Evolutionary conservation across 2,888 invertebrate species (phyloP), one percentile per base, ranked within the genome.

Genomic region (Machimus atricapillus): DNA sequence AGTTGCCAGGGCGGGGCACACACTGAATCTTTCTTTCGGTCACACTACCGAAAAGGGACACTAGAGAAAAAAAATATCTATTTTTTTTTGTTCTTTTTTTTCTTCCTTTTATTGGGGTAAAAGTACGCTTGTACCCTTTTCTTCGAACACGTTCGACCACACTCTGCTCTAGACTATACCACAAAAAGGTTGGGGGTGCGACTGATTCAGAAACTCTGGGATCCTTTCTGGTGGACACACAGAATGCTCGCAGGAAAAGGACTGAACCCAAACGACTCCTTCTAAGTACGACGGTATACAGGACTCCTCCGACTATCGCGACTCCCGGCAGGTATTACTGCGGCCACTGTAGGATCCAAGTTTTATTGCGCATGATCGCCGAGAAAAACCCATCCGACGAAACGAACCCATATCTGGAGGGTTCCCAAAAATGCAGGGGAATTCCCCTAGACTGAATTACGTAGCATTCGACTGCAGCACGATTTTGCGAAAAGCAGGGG

Each of bases 241-340:
- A 87, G 76, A 31, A 87, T 81, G 88, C 85, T 85, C 74, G 87
- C 85, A 85, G 85, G 79, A 85, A 87, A 88, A 88, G 85, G 87
- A 88, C 88, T 88, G 87, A 87, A 76, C 76, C 86, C 82, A 83
- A 40, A 66, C 82, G 66, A 31, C 58, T 83, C 79, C 52, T 79
- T 14, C 79, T 79, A 79, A 79, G 82, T 23, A 85, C 74, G 74
- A 34, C 85, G n/a, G 12, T 74, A 85, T 74, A 85, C 85, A 85
- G 85, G 85, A 85, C 12, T 56, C 31, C 34, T 52, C n/a, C 6
- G 37, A 9, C 46, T 12, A 34, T 82, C 12, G 4, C 9, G 19
- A 82, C n/a, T 19, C 40, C 34, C 81, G 58, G 56, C n/a, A 19
- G 23, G 27, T 16, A 74, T 73, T 74, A 73, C 82, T 82, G 34